Evolutionary conservation across 2,113 vertebrate species (phyloP).

Genomic region (Hymenochirus boettgeri): DNA sequence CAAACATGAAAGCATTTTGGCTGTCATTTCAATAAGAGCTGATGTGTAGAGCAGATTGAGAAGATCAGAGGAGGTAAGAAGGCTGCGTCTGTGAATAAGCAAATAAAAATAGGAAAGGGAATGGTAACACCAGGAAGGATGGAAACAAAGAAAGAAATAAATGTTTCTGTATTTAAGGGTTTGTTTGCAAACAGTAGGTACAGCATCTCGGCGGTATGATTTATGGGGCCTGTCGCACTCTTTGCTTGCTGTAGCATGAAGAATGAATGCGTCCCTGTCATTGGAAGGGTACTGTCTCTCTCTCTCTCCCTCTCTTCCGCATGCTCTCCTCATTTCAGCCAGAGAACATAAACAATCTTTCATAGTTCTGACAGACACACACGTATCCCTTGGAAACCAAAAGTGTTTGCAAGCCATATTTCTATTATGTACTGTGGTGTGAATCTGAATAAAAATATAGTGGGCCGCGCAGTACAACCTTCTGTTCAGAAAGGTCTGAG

Average conservation of each 20-base stretch:
- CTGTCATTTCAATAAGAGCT: too few relatives aligned
- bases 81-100: too few relatives aligned
- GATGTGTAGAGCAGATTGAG: too few relatives aligned
- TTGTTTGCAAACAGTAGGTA: constrained; percentile 82
- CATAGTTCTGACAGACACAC: constrained; percentile 42
- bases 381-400: constrained; percentile 33
- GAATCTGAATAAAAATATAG: constrained; percentile 1
- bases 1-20: too few relatives aligned
- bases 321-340: constrained; percentile 44
- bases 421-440: constrained; percentile 8
- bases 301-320: constrained; percentile 46
- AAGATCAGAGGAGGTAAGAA: too few relatives aligned
- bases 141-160: constrained; percentile 45
- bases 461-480: not conserved
- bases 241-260: constrained; percentile 90
- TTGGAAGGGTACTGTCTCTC: constrained; percentile 43
- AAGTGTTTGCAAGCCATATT: constrained; percentile 25
- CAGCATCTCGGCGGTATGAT: constrained; percentile 82
- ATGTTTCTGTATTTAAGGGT: constrained; percentile 62
- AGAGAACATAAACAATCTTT: constrained; percentile 45
- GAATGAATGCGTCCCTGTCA: constrained; percentile 93
- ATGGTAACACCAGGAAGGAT: too few relatives aligned
- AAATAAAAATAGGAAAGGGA: too few relatives aligned
- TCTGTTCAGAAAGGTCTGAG: not conserved
- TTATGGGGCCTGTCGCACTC: constrained; percentile 90